Evolutionary conservation across 2,888 invertebrate genomes (phyloP).

Genomic region (Colletes collaris): DNA sequence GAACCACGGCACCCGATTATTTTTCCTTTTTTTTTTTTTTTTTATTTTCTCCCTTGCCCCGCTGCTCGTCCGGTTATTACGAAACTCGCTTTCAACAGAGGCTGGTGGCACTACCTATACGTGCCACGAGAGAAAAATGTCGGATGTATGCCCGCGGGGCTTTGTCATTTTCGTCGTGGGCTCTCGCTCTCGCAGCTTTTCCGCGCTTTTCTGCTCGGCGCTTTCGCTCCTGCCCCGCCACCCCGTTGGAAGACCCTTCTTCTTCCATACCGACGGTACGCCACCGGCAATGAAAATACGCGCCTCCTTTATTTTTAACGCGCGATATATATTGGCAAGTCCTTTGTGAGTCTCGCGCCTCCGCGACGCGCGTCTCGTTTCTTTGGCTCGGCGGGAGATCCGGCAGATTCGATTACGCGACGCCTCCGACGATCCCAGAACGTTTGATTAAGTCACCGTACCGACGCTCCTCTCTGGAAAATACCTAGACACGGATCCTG

Average conservation of each 20-base stretch:
- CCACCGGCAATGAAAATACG: constrained; percentile 64
- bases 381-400: background rate
- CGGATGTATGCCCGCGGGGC: constrained; percentile 71
- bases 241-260: constrained; percentile 22
- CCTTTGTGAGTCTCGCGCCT: constrained; percentile 38
- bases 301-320: constrained; percentile 60
- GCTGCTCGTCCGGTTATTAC: constrained; percentile 70
- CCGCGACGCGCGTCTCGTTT: background rate
- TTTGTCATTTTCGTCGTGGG: constrained; percentile 77
- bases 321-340: constrained; percentile 52
- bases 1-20: constrained; percentile 68
- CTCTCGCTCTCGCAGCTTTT: constrained; percentile 68
- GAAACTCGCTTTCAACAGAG: constrained; percentile 72
- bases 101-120: constrained; percentile 51
- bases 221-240: constrained; percentile 54
- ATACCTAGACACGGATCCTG: no score
- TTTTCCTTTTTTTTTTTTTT: constrained; percentile 60
- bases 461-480: no score
- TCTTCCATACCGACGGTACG: constrained; percentile 36
- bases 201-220: constrained; percentile 57
- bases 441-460: background rate
- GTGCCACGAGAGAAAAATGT: constrained; percentile 67
- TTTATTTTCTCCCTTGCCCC: constrained; percentile 26
- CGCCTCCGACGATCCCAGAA: background rate
- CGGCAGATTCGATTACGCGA: constrained; percentile 22